These are phyloP conservation scores for Drosophila equinoxialis DNA, from an alignment of 1,140 invertebrate genomes.

Conservation along the genomic window DNA sequence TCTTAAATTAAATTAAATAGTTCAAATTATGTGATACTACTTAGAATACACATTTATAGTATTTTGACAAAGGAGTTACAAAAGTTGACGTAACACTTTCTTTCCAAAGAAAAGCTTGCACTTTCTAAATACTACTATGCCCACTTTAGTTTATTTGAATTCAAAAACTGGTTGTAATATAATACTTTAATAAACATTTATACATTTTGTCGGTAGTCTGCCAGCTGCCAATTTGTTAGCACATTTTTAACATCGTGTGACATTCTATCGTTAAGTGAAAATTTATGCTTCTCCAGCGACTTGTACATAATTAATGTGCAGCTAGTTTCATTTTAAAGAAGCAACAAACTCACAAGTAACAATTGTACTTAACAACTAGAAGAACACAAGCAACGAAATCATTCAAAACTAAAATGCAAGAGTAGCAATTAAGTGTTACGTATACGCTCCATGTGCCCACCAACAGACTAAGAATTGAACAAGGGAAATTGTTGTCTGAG, in stretches of 20 bases:
- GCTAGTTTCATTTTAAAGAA: background rate
- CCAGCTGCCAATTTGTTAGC: background rate
- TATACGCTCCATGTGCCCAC: constrained; percentile 36
- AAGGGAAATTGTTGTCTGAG: constrained; percentile 11
- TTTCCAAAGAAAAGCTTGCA: too few species aligned
- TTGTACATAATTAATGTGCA: constrained; percentile 33
- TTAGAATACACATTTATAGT: too few species aligned
- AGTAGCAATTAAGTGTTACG: constrained; percentile 57
- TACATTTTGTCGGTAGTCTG: too few species aligned
- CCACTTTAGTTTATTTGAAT: too few species aligned
- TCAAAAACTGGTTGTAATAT: too few species aligned
- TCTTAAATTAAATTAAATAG: too few species aligned
- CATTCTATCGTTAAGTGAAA: background rate
- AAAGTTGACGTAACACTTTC: too few species aligned
- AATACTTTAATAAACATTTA: too few species aligned
- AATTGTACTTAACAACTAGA: background rate
- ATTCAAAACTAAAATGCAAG: constrained; percentile 22
- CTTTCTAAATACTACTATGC: too few species aligned
- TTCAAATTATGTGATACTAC: too few species aligned
- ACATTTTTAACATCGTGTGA: background rate
- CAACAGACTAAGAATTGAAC: constrained; percentile 7
- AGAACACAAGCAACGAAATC: constrained; percentile 15
- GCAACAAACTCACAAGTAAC: background rate
- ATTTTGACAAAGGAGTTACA: too few species aligned
- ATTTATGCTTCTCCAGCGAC: constrained; percentile 1